Conservation (phyloP, 2,797 vertebrate species). For the Carcharodon carcharias region DNA sequence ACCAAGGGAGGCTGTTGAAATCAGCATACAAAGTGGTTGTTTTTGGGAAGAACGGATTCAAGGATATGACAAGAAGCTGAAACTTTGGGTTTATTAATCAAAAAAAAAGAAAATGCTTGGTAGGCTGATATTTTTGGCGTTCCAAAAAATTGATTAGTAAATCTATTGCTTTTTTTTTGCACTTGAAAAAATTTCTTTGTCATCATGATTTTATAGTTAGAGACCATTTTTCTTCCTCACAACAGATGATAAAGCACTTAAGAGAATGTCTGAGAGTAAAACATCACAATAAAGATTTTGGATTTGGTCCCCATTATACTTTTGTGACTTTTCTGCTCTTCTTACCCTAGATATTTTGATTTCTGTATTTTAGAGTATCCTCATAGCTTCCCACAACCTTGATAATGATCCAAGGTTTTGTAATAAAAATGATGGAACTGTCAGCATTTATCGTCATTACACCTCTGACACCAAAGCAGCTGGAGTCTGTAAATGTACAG, state of each 20-base stretch:
- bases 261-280: neutral
- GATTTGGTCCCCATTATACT: neutral
- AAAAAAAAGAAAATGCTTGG: neutral
- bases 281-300: neutral
- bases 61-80: neutral
- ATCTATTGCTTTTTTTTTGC: neutral
- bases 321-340: neutral
- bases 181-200: neutral
- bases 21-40: neutral
- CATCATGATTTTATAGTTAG: neutral
- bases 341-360: neutral
- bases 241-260: neutral
- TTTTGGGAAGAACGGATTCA: neutral
- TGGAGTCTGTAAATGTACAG: too few relatives aligned
- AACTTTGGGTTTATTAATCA: neutral
- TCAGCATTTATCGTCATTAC: neutral
- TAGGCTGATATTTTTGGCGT: neutral
- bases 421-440: neutral
- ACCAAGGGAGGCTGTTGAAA: neutral
- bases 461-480: neutral
- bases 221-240: neutral
- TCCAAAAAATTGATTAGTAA: neutral
- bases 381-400: neutral
- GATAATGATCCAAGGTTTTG: neutral
- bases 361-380: neutral